A percentile compares a stretch with the other conserved stretches of the same genome.
These are phyloP conservation scores for Cephus nigrinus DNA, from an alignment of 2,888 invertebrate species.

Conservation along the genomic window DNA sequence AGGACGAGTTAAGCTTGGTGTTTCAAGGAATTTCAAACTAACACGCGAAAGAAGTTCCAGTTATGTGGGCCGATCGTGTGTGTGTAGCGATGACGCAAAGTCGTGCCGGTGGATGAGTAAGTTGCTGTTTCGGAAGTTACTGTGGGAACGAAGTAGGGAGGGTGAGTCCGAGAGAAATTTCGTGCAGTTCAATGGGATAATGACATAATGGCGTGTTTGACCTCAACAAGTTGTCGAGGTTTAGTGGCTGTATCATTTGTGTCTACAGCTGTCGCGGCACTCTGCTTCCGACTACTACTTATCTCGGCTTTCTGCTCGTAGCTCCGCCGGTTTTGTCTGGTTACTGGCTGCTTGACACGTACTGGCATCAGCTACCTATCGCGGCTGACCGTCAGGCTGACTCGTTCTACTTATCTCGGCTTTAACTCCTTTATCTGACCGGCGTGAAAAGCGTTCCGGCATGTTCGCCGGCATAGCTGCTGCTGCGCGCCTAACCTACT, in stretches of 20 bases:
- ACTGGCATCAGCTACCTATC: conserved; percentile 32
- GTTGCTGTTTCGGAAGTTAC: neutral
- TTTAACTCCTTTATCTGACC: conserved; percentile 11
- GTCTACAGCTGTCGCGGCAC: conserved; percentile 18
- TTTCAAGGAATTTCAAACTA: neutral
- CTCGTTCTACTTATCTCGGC: conserved; percentile 39
- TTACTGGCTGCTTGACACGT: neutral
- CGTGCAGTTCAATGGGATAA: conserved; percentile 28
- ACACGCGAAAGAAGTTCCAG: neutral
- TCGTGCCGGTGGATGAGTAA: neutral
- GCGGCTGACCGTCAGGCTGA: conserved; percentile 32
- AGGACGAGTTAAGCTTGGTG: neutral
- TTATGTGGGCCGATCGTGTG: neutral
- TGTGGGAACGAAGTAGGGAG: neutral
- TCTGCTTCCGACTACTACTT: conserved; percentile 3
- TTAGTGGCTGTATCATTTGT: conserved; percentile 23
- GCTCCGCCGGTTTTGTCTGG: neutral
- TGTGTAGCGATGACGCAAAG: no score
- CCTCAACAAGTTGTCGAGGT: conserved; percentile 34
- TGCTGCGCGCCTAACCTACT: conserved; percentile 10
- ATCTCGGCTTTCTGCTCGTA: conserved; percentile 3
- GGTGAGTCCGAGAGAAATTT: neutral
- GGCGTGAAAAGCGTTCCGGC: conserved; percentile 38
- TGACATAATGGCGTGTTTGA: conserved; percentile 32
- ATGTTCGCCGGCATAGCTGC: conserved; percentile 14